Evolutionary conservation across 1,140 invertebrate genomes (phyloP), one percentile per base, ranked within the genome.

Genomic region (Conus betulinus): DNA sequence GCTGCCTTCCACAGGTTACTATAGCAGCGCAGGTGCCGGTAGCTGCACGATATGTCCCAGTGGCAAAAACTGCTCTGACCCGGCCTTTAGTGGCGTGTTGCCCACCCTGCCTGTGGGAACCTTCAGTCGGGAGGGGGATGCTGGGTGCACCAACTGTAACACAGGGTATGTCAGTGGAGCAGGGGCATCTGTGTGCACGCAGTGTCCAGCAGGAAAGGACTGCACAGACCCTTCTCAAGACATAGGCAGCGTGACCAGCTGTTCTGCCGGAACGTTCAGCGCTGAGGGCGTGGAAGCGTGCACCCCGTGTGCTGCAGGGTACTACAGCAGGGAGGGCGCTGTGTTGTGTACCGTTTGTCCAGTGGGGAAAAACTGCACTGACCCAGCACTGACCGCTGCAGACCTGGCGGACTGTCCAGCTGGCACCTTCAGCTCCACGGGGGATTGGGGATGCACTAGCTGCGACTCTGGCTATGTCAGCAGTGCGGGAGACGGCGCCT

Each of bases 121-220:
- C 1, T 92, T 90, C 76, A 91, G 92, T 87, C 23, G 55, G 23
- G 76, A 57, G 3, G 91, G 91, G 11, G 86, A 90, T 51, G 20
- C 76, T 11, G 71, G 57, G 11, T 92, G 92, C 10, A 82, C 89
- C 25, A 87, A 71, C 57, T 95, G 94, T 91, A n/a, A 84, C 20
- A 17, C 17, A 71, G 94, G 94, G 5, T 90, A 90, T 13, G 94
- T 93, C 87, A 94, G 94, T 89, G 63, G 91, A 20, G 93, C 92
- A 71, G 93, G 91, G 39, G 89, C 92, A 17, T 88, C 89, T 25
- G 67, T 91, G 10, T 95, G 94, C 74, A 90, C 90, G 10, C n/a
- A 15, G 63, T 95, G 94, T 88, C 92, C 94, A 27, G 93, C 92
- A 76, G 94, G 94, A 11, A 94, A 93, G 81, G 85, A 89, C 13